A percentile compares a stretch with the other conserved stretches of the same genome.
Evolutionary conservation across 1,140 invertebrate genomes (phyloP).

Genomic region (Bombus turneri): DNA sequence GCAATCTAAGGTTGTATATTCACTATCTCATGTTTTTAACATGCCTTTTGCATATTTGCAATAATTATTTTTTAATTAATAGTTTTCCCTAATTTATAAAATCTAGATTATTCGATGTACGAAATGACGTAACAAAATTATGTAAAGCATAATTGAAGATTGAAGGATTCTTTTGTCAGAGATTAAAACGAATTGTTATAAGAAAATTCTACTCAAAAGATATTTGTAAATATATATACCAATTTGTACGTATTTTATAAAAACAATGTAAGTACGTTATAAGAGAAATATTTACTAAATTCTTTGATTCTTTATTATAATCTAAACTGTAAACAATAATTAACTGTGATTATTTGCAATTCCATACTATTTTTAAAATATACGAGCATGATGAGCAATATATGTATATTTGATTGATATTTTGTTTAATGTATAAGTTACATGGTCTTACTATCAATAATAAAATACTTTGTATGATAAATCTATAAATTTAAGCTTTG

Average conservation of each 20-base stretch:
- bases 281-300: conserved; percentile 4
- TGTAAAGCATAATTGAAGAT: neutral
- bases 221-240: neutral
- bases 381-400: neutral
- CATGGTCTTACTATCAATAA: conserved; percentile 10
- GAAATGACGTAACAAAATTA: neutral
- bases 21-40: neutral
- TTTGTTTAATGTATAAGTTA: conserved; percentile 30
- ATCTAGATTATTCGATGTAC: neutral
- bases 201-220: neutral
- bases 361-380: conserved; percentile 28
- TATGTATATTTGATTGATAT: conserved; percentile 6
- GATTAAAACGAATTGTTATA: neutral
- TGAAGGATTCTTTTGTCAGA: neutral
- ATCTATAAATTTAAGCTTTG: neutral
- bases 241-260: conserved; percentile 27
- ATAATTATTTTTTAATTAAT: conserved; percentile 5
- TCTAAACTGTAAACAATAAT: conserved; percentile 6
- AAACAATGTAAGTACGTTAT: conserved; percentile 8
- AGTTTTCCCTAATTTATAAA: neutral
- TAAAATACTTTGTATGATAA: conserved; percentile 29
- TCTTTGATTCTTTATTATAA: conserved; percentile 9
- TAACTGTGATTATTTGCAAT: conserved; percentile 35
- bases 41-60: neutral
- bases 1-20: conserved; percentile 2